phyloP scores from a whole-genome alignment of 2,797 vertebrate genomes.

The Chelon auratus region DNA sequence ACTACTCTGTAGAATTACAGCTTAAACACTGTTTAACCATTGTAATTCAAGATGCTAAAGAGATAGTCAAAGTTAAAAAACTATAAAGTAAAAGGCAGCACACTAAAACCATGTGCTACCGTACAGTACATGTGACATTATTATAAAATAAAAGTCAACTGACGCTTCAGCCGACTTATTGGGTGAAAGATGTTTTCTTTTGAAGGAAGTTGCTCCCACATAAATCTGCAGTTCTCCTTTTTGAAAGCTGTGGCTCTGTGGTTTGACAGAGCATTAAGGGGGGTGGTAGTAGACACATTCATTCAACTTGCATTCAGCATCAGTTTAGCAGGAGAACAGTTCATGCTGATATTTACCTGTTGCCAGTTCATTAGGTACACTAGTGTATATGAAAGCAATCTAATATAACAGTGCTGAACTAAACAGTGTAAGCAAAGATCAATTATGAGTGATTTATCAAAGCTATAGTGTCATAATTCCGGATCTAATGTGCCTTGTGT shows the following conservation, averaged over 20 bases:
- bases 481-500: background rate
- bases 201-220: background rate
- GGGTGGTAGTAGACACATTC: too few species aligned
- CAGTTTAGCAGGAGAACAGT: too few species aligned
- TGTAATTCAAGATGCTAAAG: too few species aligned
- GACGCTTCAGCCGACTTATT: too few species aligned
- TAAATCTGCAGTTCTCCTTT: background rate
- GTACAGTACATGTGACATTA: too few species aligned
- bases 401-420: too few species aligned
- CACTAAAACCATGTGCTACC: background rate
- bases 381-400: too few species aligned
- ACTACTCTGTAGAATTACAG: too few species aligned
- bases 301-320: too few species aligned
- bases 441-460: background rate
- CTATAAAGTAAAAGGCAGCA: background rate
- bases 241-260: background rate
- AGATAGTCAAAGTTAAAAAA: background rate
- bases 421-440: background rate
- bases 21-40: too few species aligned
- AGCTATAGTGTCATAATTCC: background rate
- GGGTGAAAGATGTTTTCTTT: background rate
- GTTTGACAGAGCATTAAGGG: background rate
- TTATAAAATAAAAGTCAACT: too few species aligned
- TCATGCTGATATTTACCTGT: background rate
- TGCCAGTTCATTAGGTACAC: too few species aligned